These are phyloP conservation scores for Pteronotus mesoamericanus DNA, from an alignment of 2,797 vertebrate genomes.

Conservation along the genomic window DNA sequence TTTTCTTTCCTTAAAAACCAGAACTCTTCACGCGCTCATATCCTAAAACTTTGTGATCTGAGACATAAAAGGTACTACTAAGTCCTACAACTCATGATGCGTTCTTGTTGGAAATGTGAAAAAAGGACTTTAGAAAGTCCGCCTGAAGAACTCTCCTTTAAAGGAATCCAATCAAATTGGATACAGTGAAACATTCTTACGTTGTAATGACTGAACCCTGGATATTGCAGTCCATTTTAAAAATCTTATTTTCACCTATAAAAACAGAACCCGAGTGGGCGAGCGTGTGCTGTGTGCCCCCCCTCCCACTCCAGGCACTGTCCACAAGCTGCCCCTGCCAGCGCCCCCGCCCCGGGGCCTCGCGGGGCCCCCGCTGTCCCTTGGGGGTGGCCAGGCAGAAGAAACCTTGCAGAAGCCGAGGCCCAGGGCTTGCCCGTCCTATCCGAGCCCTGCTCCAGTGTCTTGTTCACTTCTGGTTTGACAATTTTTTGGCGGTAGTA, in stretches of 20 bases:
- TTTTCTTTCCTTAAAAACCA: background rate
- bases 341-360: background rate
- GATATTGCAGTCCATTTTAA: background rate
- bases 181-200: background rate
- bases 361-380: background rate
- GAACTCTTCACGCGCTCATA: slow-evolving; percentile 6
- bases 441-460: background rate
- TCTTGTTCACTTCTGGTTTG: background rate
- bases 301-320: background rate
- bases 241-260: background rate
- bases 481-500: background rate
- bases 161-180: background rate
- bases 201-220: background rate
- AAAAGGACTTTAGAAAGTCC: background rate
- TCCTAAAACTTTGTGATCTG: background rate
- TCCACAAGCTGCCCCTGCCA: background rate
- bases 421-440: background rate
- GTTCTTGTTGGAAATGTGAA: background rate
- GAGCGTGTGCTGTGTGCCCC: background rate
- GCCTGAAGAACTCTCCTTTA: background rate
- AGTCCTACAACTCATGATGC: background rate
- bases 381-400: background rate
- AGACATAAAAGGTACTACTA: background rate
- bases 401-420: background rate
- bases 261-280: background rate